Evolutionary conservation across 2,888 invertebrate species (phyloP).

Genomic region (Eupeodes luniger): DNA sequence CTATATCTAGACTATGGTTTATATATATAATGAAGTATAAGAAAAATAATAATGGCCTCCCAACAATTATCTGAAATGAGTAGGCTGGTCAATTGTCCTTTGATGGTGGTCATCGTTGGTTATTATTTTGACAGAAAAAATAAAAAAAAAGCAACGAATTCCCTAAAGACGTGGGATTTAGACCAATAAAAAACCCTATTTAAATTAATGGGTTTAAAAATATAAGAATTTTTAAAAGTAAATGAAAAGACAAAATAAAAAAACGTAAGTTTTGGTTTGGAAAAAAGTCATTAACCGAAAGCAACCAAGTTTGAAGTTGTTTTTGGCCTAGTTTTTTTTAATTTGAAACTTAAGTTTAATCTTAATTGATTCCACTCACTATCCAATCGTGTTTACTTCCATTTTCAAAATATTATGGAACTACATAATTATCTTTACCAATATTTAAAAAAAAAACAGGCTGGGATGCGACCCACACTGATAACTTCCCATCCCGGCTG

Average conservation of each 20-base stretch:
- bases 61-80: slow-evolving; percentile 73
- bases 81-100: slow-evolving; percentile 70
- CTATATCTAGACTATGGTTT: not conserved
- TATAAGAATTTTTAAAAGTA: not conserved
- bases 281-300: too few relatives aligned
- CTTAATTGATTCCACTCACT: too few relatives aligned
- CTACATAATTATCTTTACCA: too few relatives aligned
- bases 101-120: slow-evolving; percentile 53
- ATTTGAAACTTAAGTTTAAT: too few relatives aligned
- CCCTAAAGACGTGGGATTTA: slow-evolving; percentile 5
- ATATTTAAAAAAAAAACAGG: too few relatives aligned
- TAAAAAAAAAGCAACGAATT: not conserved
- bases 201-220: not conserved
- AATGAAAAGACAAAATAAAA: not conserved
- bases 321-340: too few relatives aligned
- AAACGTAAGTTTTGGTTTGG: too few relatives aligned
- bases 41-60: slow-evolving; percentile 60
- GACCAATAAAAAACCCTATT: not conserved
- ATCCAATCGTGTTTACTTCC: too few relatives aligned
- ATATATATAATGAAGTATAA: not conserved
- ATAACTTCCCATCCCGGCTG: too few relatives aligned
- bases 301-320: too few relatives aligned
- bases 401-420: too few relatives aligned
- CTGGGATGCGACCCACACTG: too few relatives aligned
- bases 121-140: slow-evolving; percentile 19